phyloP scores from a whole-genome alignment of 1,140 invertebrate genomes.

The Platorchestia sp. region DNA sequence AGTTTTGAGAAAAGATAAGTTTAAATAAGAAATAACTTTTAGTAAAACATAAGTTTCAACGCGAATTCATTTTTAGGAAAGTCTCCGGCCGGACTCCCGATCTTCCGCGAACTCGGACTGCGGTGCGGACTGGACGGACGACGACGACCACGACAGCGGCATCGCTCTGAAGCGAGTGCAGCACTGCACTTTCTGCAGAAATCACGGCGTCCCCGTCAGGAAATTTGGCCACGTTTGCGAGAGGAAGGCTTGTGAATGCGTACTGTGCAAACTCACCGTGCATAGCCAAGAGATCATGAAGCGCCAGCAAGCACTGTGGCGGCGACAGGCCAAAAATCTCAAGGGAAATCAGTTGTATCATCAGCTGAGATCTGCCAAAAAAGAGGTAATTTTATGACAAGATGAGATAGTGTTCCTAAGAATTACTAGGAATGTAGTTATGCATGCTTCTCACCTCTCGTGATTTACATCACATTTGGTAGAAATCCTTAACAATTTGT shows the following conservation, averaged over 20 bases:
- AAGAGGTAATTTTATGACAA: neutral
- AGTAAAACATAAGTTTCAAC: neutral
- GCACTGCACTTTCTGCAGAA: conserved; percentile 18
- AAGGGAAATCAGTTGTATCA: neutral
- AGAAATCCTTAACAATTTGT: neutral
- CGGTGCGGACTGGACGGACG: neutral
- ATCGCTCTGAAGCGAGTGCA: neutral
- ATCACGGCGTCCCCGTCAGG: neutral
- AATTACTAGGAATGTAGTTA: neutral
- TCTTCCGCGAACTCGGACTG: neutral
- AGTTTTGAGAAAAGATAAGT: too few species aligned
- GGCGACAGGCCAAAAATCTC: neutral
- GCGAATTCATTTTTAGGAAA: neutral
- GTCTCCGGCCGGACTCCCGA: neutral
- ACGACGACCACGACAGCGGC: neutral
- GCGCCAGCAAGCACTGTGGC: conserved; percentile 46
- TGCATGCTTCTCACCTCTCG: neutral
- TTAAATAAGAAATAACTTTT: too few species aligned
- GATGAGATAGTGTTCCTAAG: neutral
- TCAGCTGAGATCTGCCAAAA: neutral
- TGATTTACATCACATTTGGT: neutral
- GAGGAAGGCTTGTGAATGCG: conserved; percentile 13
- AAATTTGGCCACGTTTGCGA: neutral
- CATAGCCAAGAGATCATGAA: conserved; percentile 26
- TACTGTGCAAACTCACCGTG: conserved; percentile 48